Base-by-base conservation (phyloP, 2,113 vertebrate genomes). In the Lethenteron reissneri region DNA sequence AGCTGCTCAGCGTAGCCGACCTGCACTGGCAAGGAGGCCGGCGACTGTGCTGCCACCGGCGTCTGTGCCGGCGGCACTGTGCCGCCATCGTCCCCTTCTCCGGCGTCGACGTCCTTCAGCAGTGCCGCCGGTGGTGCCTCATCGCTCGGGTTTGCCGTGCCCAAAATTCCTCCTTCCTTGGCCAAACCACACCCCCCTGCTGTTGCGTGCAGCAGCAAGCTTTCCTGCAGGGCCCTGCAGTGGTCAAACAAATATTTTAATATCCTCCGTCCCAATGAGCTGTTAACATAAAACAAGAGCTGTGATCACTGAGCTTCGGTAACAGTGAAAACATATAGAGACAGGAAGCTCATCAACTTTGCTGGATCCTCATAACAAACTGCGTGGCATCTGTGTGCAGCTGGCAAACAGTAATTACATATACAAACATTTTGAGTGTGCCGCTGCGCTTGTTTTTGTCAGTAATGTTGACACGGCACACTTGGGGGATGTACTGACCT, bases 1-100 rank as follows among this genome's bases (percentile, higher is more conserved):
- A 97, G 83, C 81, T 96, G 91, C 79, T 91, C 85, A 2, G 86
- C 79, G 13, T 95, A 95, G 78, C 84, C 87, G 41, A 41, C 41
- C 41, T 41, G 41, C 6, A 41, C 41, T 41, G 41, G 83, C 79
- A 83, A 77, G 85, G 81, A 72, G 82, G 75, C 71, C 82, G 84
- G 72, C 81, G 78, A 72, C 83, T 74, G 6, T 84, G 78, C 2
- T 83, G 83, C 17, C 82, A 60, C 78, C 72, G 80, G 57, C 75
- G 75, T 74, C 79, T 82, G 78, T 75, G 78, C 21, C 71, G 60
- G 74, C 56, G 75, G 72, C 19, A 73, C 1, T 72, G 70, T 74
- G 73, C 76, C 70, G 70, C 75, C 72, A 81, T 78, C 1, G 81
- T 81, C 71, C 83, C 87, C 80, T 86, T 84, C 79, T 87, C 86